phyloP scores from a whole-genome alignment of 2,797 vertebrate genomes.

The Selene dorsalis region DNA sequence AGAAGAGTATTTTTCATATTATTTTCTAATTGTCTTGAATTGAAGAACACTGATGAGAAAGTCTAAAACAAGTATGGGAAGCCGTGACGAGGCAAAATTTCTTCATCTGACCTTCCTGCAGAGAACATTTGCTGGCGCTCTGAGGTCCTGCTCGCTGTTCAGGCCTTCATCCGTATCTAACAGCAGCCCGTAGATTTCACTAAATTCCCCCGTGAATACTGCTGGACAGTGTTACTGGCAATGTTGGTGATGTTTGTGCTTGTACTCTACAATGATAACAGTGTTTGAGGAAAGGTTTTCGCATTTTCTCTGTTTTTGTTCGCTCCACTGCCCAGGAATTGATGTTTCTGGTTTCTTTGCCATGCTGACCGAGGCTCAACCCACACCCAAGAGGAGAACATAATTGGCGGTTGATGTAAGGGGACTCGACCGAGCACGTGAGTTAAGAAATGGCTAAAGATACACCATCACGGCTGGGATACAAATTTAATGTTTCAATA shows the following conservation, averaged over 20 bases:
- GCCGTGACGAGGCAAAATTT: slow-evolving; percentile 67
- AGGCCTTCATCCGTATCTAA: slow-evolving; percentile 49
- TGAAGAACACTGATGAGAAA: slow-evolving; percentile 7
- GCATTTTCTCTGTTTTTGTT: slow-evolving; percentile 79
- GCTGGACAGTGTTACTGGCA: slow-evolving; percentile 61
- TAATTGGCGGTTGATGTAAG: slow-evolving; percentile 87
- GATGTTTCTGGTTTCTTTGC: slow-evolving; percentile 81
- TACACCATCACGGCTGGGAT: slow-evolving; percentile 84
- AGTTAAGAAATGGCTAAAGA: slow-evolving; percentile 85
- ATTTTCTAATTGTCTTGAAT: not conserved
- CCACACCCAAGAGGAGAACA: slow-evolving; percentile 85
- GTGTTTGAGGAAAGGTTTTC: slow-evolving; percentile 68
- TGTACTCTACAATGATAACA: slow-evolving; percentile 74
- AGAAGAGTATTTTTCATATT: not conserved
- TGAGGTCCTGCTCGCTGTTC: slow-evolving; percentile 37
- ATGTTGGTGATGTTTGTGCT: slow-evolving; percentile 65
- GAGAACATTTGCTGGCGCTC: slow-evolving; percentile 28
- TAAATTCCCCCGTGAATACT: slow-evolving; percentile 37
- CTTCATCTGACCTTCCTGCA: slow-evolving; percentile 37
- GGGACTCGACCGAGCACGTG: slow-evolving; percentile 78
- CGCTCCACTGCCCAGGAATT: slow-evolving; percentile 70
- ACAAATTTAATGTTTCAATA: slow-evolving; percentile 89
- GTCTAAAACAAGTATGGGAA: slow-evolving; percentile 63
- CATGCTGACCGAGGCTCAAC: slow-evolving; percentile 76
- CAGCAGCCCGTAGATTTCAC: slow-evolving; percentile 44